phyloP scores from a whole-genome alignment of 1,140 invertebrate genomes.

The Procambarus virginalis region DNA sequence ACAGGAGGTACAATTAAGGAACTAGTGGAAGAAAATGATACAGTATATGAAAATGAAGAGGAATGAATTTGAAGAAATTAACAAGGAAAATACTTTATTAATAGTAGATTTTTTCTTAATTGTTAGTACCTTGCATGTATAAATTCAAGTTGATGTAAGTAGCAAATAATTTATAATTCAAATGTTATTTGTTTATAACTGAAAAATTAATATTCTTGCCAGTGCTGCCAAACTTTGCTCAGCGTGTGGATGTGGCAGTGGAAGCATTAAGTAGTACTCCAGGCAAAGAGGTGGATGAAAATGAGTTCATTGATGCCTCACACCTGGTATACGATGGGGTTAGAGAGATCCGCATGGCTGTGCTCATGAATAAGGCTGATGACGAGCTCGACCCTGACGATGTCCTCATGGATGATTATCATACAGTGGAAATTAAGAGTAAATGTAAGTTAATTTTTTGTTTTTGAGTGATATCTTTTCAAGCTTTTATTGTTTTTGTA shows the following conservation, averaged over 20 bases:
- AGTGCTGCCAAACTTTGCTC: constrained; percentile 97
- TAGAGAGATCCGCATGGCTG: constrained; percentile 94
- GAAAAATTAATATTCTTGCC: constrained; percentile 53
- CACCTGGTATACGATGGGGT: constrained; percentile 98
- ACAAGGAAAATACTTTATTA: too few relatives aligned
- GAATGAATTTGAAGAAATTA: too few relatives aligned
- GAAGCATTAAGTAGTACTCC: constrained; percentile 85
- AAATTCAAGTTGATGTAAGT: neutral
- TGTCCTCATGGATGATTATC: constrained; percentile 88
- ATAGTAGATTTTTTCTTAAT: too few relatives aligned
- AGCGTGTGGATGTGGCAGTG: constrained; percentile 92
- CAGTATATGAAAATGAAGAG: too few relatives aligned
- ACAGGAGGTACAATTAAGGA: too few relatives aligned
- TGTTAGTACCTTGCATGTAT: neutral
- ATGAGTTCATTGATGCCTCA: constrained; percentile 98
- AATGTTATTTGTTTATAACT: neutral
- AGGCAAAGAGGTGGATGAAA: constrained; percentile 91
- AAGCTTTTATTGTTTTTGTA: neutral
- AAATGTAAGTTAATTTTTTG: constrained; percentile 80
- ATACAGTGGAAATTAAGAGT: constrained; percentile 86
- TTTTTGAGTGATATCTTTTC: constrained; percentile 14
- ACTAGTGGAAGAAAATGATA: too few relatives aligned
- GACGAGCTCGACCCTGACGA: constrained; percentile 91
- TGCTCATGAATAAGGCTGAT: constrained; percentile 96
- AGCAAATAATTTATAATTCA: neutral